These are phyloP conservation scores for Scleropages formosus DNA, from an alignment of 2,797 vertebrate species.

Conservation along the genomic window DNA sequence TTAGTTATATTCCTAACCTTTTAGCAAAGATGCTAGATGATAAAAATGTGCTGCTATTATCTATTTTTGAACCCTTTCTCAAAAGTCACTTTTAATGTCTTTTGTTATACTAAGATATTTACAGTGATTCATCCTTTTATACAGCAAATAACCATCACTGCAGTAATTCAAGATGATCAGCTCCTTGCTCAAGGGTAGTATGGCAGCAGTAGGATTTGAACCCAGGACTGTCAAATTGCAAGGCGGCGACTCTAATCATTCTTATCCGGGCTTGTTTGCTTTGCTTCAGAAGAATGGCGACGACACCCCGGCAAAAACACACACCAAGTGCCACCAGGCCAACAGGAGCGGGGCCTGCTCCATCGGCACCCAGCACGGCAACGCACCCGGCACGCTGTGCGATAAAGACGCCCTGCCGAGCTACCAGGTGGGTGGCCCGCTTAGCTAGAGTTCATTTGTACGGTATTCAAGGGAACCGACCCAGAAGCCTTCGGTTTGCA, in stretches of 20 bases:
- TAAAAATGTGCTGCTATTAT: no score
- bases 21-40: neutral
- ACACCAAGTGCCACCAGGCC: slow-evolving; percentile 56
- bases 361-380: slow-evolving; percentile 47
- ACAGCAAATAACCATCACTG: no score
- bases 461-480: neutral
- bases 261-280: neutral
- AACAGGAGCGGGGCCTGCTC: slow-evolving; percentile 41
- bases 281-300: slow-evolving; percentile 60
- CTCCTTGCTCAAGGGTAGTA: no score
- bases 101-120: no score
- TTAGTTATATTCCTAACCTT: no score
- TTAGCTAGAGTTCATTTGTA: neutral
- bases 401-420: slow-evolving; percentile 66
- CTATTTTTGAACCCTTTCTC: no score
- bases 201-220: no score
- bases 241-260: neutral
- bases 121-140: no score
- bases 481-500: no score
- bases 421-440: slow-evolving; percentile 65
- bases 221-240: no score
- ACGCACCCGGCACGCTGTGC: slow-evolving; percentile 39
- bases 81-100: no score
- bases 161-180: no score
- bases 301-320: slow-evolving; percentile 53